These are phyloP conservation scores for Epinotia brunnichana DNA, from an alignment of 2,888 invertebrate species.

Conservation along the genomic window DNA sequence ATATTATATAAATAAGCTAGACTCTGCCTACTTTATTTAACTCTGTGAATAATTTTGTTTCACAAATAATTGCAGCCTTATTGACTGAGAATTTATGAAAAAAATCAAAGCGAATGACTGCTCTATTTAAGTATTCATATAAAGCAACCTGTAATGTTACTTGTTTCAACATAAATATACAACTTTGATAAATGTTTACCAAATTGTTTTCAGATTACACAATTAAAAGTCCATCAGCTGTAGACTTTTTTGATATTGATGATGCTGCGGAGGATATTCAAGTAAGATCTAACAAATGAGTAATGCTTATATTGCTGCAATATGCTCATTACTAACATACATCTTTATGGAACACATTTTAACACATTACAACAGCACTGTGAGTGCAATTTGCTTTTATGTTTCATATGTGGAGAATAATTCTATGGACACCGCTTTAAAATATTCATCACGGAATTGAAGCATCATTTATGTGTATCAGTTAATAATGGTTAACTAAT, in stretches of 20 bases:
- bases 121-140: no score
- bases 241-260: constrained; percentile 96
- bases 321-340: constrained; percentile 14
- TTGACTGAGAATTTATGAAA: no score
- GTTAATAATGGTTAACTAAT: no score
- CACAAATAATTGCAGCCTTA: no score
- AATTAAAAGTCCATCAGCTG: constrained; percentile 86
- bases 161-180: no score
- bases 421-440: background rate
- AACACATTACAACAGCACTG: background rate
- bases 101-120: no score
- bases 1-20: no score
- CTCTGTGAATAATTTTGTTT: no score
- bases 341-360: background rate
- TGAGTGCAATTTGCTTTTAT: background rate
- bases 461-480: no score
- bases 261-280: constrained; percentile 93
- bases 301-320: constrained; percentile 31
- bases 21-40: no score
- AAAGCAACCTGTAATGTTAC: no score
- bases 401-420: background rate
- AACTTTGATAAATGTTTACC: no score
- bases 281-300: constrained; percentile 57
- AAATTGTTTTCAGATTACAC: constrained; percentile 71
- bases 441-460: background rate